Conservation (phyloP, 2,888 invertebrate species). For the Nomada hirtipes region DNA sequence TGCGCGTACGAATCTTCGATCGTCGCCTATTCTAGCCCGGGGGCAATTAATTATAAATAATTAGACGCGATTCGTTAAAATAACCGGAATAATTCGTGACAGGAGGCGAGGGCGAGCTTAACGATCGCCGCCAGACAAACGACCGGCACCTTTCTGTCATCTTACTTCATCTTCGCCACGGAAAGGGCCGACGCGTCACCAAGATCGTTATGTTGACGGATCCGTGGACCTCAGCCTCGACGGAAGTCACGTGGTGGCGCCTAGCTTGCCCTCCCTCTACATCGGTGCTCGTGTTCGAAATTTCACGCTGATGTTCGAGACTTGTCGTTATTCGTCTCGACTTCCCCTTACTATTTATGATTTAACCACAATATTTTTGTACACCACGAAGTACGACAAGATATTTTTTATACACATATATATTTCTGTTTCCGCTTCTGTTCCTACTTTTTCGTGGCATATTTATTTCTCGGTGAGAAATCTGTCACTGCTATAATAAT, state of each 20-base stretch:
- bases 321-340: neutral
- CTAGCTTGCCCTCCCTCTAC: constrained; percentile 14
- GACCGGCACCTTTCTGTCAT: constrained; percentile 65
- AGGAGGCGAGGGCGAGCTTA: constrained; percentile 52
- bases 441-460: too few species aligned
- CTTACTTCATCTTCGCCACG: constrained; percentile 49
- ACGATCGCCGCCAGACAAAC: constrained; percentile 72
- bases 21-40: constrained; percentile 17
- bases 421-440: too few species aligned
- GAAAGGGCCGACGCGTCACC: constrained; percentile 82
- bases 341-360: too few species aligned
- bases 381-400: too few species aligned
- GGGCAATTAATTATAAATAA: constrained; percentile 81
- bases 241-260: constrained; percentile 77
- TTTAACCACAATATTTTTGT: too few species aligned
- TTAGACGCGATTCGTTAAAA: constrained; percentile 81
- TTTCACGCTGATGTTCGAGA: neutral
- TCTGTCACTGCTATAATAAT: too few species aligned
- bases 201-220: constrained; percentile 83
- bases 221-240: constrained; percentile 67
- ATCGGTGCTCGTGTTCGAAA: neutral
- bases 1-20: constrained; percentile 41
- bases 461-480: too few species aligned
- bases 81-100: constrained; percentile 70
- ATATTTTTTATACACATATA: too few species aligned